Conservation (phyloP, 2,797 vertebrate species). For the Gallinago nigripennis region DNA sequence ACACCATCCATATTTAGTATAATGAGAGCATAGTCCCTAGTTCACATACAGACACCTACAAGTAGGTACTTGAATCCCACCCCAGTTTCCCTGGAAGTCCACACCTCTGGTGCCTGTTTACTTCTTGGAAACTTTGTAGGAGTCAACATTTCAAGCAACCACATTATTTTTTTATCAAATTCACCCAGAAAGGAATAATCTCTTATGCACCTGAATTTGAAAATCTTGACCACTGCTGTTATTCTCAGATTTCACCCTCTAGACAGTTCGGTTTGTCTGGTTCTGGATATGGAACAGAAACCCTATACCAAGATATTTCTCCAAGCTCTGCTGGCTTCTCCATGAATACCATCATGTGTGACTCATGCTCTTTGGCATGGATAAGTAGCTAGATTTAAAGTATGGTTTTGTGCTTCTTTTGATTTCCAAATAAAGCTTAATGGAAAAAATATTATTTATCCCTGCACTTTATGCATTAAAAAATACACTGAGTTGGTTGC, state of each 20-base stretch:
- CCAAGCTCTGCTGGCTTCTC: conserved; percentile 42
- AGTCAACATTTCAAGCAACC: background rate
- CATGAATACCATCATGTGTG: conserved; percentile 29
- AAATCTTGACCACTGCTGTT: background rate
- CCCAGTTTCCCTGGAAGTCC: background rate
- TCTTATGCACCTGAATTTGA: background rate
- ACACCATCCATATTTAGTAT: background rate
- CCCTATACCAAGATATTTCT: conserved; percentile 37
- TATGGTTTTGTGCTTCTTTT: conserved; percentile 14
- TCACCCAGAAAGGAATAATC: background rate
- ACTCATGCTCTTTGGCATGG: conserved; percentile 53
- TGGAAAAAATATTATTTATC: conserved; percentile 32
- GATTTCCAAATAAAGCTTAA: conserved; percentile 9
- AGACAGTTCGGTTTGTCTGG: conserved; percentile 17
- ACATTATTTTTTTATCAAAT: background rate
- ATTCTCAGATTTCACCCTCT: conserved; percentile 27
- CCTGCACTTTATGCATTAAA: background rate
- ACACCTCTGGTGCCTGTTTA: background rate
- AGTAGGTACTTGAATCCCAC: background rate
- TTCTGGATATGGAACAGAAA: conserved; percentile 55
- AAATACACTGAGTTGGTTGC: background rate
- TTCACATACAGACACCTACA: background rate
- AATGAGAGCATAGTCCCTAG: background rate
- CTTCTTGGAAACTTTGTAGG: background rate
- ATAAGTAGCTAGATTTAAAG: conserved; percentile 30